Percentiles rank a stretch among this genome's conserved stretches.
phyloP scores from a whole-genome alignment of 1,140 invertebrate genomes.

The Trissolcus basalis region DNA sequence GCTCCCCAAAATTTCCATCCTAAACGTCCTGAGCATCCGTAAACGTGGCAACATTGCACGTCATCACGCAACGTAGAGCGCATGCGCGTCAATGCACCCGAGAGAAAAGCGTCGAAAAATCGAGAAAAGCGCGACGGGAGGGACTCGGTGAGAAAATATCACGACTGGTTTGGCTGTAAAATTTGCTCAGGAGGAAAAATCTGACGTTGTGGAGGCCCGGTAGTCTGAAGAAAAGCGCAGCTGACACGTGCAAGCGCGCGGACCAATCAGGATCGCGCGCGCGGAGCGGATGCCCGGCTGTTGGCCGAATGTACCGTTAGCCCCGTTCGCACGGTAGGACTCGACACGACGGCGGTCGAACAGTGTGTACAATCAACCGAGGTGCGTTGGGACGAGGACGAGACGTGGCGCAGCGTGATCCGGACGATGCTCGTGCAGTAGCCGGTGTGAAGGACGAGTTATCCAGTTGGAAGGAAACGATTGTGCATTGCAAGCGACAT shows the following conservation, averaged over 20 bases:
- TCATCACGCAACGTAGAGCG: not conserved
- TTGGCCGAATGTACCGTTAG: slow-evolving; percentile 48
- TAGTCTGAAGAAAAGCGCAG: not conserved
- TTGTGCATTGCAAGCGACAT: not conserved
- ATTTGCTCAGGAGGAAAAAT: not conserved
- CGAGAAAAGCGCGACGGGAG: not conserved
- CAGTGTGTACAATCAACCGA: slow-evolving; percentile 41
- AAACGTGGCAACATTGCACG: slow-evolving; percentile 1
- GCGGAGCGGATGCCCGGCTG: slow-evolving; percentile 27
- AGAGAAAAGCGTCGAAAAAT: not conserved
- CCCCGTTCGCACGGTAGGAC: slow-evolving; percentile 38
- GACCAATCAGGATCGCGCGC: slow-evolving; percentile 30
- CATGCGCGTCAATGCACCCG: not conserved
- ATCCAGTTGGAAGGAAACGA: not conserved
- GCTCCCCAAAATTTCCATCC: no score
- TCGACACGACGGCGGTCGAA: slow-evolving; percentile 23
- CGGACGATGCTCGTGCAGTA: slow-evolving; percentile 6
- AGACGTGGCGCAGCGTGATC: slow-evolving; percentile 2
- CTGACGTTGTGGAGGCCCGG: not conserved
- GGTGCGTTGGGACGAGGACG: slow-evolving; percentile 11
- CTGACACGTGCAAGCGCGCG: slow-evolving; percentile 7
- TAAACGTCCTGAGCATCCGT: no score
- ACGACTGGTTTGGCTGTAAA: not conserved
- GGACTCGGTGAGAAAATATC: not conserved
- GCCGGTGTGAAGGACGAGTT: not conserved